A percentile compares a stretch with the other conserved stretches of the same genome.
These are phyloP conservation scores for Cremastinae sp. DNA, from an alignment of 2,888 invertebrate genomes.

Conservation along the genomic window DNA sequence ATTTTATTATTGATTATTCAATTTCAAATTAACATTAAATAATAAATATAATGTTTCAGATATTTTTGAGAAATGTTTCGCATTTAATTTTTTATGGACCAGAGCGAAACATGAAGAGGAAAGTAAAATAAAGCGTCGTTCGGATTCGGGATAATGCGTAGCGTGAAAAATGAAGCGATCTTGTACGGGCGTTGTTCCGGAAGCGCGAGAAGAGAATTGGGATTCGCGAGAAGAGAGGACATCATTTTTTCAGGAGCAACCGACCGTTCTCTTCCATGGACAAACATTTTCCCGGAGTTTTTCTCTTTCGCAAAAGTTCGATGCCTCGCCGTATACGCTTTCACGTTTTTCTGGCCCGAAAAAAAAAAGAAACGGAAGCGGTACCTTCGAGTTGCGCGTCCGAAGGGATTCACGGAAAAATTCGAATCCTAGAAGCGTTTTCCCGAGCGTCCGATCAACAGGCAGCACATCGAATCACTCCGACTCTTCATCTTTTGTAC, in stretches of 20 bases:
- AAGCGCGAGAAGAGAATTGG: constrained; percentile 10
- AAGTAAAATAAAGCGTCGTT: too few species aligned
- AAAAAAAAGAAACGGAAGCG: too few species aligned
- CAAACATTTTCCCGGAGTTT: constrained; percentile 35
- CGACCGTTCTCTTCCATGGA: constrained; percentile 40
- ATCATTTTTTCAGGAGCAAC: constrained; percentile 54
- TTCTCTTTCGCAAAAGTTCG: constrained; percentile 23
- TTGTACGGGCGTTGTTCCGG: constrained; percentile 12
- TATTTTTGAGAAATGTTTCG: too few species aligned
- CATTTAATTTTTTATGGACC: too few species aligned
- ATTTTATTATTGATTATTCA: too few species aligned
- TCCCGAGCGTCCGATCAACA: constrained; percentile 52
- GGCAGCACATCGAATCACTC: constrained; percentile 31
- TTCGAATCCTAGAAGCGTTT: constrained; percentile 44
- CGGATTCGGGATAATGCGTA: constrained; percentile 32
- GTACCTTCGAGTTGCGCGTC: constrained; percentile 27
- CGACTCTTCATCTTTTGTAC: constrained; percentile 27
- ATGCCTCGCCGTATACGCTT: constrained; percentile 21
- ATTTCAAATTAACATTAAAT: too few species aligned
- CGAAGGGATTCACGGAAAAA: constrained; percentile 47
- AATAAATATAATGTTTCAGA: too few species aligned
- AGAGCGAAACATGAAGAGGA: too few species aligned
- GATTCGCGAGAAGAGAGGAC: constrained; percentile 9
- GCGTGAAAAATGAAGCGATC: constrained; percentile 44
- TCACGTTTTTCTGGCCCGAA: constrained; percentile 17